These are phyloP conservation scores for Felis chaus DNA, from an alignment of 2,113 vertebrate species.

Conservation along the genomic window DNA sequence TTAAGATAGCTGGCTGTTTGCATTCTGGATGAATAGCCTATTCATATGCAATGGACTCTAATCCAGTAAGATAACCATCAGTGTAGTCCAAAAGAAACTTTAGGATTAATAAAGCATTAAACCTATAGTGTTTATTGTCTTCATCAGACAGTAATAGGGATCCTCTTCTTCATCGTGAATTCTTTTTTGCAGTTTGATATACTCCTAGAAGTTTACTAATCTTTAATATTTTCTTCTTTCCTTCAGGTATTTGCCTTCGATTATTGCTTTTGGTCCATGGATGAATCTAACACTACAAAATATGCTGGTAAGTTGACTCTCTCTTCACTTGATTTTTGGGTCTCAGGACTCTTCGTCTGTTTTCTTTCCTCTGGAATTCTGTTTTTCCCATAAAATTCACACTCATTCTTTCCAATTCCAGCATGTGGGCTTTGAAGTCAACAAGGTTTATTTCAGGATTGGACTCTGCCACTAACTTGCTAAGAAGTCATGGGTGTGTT, in stretches of 20 bases:
- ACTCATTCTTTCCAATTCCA: not conserved
- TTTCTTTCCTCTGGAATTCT: constrained; percentile 25
- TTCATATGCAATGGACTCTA: not conserved
- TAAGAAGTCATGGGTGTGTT: not conserved
- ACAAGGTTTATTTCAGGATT: constrained; percentile 4
- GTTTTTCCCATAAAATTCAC: not conserved
- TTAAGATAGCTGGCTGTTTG: not conserved
- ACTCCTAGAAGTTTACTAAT: not conserved
- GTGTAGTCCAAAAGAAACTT: not conserved
- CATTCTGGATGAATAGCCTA: not conserved
- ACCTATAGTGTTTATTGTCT: not conserved
- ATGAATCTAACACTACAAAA: constrained; percentile 96
- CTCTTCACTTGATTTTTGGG: not conserved
- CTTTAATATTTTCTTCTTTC: constrained; percentile 68
- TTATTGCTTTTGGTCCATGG: constrained; percentile 99
- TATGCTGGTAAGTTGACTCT: constrained; percentile 92
- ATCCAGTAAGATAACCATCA: not conserved
- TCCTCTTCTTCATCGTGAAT: not conserved
- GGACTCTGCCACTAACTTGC: not conserved
- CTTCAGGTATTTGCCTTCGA: constrained; percentile 98
- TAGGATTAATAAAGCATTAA: not conserved
- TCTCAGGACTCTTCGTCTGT: not conserved
- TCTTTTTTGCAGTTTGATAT: not conserved
- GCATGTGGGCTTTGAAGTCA: not conserved
- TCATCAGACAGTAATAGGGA: not conserved